Base-by-base conservation (phyloP, 2,888 invertebrate species). In the Dryocosmus kuriphilus region DNA sequence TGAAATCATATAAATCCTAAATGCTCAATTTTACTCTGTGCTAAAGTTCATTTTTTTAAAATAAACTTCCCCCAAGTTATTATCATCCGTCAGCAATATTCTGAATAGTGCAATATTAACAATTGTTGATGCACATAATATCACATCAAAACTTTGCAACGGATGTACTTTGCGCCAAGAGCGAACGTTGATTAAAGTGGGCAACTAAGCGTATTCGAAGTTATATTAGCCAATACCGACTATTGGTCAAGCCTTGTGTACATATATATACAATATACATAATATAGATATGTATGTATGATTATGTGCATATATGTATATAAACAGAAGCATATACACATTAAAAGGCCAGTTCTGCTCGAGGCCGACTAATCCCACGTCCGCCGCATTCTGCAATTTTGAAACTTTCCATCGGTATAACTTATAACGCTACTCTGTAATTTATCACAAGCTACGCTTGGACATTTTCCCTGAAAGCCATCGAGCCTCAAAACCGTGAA, bases 301-400 rank as follows among this genome's bases (percentile, higher is more conserved):
- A 19, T 11, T 27, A 38, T 22, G 4, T 6, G 9, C 16, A 9
- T 27, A 30, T 46, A 6, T 27, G 24, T 27, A 16, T 41, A 46
- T 38, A 67, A 67, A 67, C 27, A 67, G 8, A 67, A 41, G 71
- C 71, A 46, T 51, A 71, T 30, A 30, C 51, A 51, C n/a, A n/a
- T n/a, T n/a, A n/a, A n/a, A 76, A 75, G 77, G 76, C 79, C 75
- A 77, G 77, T 80, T 67, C 78, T 51, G 75, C 78, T 80, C 82
- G 80, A 85, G 82, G 84, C 86, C 83, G 85, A 87, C 86, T 89
- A 90, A 90, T 90, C 90, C 88, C 85, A 85, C 87, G 86, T 88
- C 87, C 90, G 88, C 84, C 87, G 86, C 86, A 88, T 89, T 89
- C 87, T 88, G 87, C 89, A 90, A 88, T 89, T 90, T 90, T 87